Conservation (phyloP, 2,888 invertebrate genomes). For the Cryptocephalus moraei region DNA sequence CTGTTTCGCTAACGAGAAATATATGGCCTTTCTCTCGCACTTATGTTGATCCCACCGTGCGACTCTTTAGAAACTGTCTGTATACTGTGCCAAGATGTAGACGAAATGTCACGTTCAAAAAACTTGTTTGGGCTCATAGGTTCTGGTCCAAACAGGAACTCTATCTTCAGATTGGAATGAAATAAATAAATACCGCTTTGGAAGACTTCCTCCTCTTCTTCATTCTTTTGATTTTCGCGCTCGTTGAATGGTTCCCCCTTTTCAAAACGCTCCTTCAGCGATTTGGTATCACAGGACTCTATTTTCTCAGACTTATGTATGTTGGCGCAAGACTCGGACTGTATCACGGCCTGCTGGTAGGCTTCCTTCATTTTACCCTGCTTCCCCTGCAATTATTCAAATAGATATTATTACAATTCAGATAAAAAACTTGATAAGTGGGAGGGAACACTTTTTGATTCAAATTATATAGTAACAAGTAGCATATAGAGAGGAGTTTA, state of each 20-base stretch:
- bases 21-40: no score
- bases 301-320: constrained; percentile 40
- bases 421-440: no score
- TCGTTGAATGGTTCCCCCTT: constrained; percentile 62
- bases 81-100: no score
- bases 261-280: constrained; percentile 65
- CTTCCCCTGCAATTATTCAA: constrained; percentile 54
- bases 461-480: no score
- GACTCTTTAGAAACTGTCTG: no score
- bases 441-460: no score
- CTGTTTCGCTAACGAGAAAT: no score
- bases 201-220: constrained; percentile 65
- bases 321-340: constrained; percentile 53
- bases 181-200: constrained; percentile 54
- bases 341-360: constrained; percentile 82
- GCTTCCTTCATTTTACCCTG: constrained; percentile 84
- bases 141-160: neutral
- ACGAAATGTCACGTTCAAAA: no score
- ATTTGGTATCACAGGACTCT: constrained; percentile 44
- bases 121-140: neutral
- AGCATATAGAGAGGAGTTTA: no score
- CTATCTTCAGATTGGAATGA: neutral
- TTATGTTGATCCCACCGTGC: no score
- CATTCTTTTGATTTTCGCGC: constrained; percentile 41
- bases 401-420: no score